Base-by-base conservation (phyloP, 2,888 invertebrate genomes). In the Hoplodrina blanda region DNA sequence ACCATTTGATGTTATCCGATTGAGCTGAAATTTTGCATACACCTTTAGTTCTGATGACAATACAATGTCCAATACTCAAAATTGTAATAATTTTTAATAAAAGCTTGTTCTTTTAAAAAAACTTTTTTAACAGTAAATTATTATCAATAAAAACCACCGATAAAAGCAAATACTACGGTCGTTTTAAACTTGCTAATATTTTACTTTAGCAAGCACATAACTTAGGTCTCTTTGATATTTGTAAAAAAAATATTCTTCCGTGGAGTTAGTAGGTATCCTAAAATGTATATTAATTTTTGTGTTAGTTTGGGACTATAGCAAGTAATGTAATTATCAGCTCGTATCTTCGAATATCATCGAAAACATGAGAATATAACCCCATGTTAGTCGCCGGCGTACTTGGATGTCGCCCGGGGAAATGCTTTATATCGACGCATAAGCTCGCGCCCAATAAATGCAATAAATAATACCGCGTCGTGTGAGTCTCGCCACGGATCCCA, bases 351-450 rank as follows among this genome's bases (percentile, higher is more conserved):
- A 57, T 67, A 66, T 30, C 7, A 56, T 30, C 10, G 0, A 10
- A 19, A 54, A 13, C 7, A 54, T 60, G 68, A 77, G 82, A 89
- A 89, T 89, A 87, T 46, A 69, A 62, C 66, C 83, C 80, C 83
- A 61, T 70, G 78, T 76, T 78, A 82, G 82, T 85, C 82, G 85
- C 79, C 71, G 85, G 85, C 81, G 88, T 87, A 88, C 92, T 94
- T 95, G 93, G 93, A 88, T 92, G 94, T 95, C 94, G 94, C 95
- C 95, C 89, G 91, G 88, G 94, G 95, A 91, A 93, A 94, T 93
- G 92, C 88, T 93, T 93, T 92, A 93, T 91, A 91, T 87, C 90
- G 86, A 87, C 85, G 86, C 88, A 84, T 83, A 81, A 82, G 88
- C 91, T 90, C 90, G 90, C 88, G 89, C 86, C 92, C 94, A 94